These are phyloP conservation scores for Ceratitis capitata DNA, from an alignment of 1,140 invertebrate genomes.

Conservation along the genomic window DNA sequence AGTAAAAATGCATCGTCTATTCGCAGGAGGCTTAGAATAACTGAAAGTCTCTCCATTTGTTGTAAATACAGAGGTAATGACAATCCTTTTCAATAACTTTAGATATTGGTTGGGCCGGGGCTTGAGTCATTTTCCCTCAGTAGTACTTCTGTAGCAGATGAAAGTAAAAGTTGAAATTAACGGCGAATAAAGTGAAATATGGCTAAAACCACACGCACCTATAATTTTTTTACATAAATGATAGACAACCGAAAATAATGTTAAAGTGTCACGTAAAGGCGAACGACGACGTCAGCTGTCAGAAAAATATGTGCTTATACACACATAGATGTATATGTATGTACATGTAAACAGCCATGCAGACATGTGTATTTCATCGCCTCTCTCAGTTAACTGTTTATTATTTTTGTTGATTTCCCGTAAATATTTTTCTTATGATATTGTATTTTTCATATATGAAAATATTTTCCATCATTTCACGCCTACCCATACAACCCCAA, in stretches of 20 bases:
- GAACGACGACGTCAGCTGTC: background rate
- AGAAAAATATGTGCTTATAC: background rate
- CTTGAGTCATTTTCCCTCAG: no score
- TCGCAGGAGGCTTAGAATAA: no score
- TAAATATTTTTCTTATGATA: conserved; percentile 9
- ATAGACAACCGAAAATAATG: background rate
- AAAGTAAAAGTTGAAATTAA: background rate
- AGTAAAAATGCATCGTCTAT: no score
- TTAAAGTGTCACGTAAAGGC: background rate
- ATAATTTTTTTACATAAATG: background rate
- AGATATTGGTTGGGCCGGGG: no score
- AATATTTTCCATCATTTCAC: conserved; percentile 1
- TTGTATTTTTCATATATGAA: background rate
- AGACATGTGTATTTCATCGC: background rate
- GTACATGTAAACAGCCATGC: background rate
- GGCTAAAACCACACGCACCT: background rate
- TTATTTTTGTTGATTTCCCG: conserved; percentile 8
- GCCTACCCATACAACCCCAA: background rate
- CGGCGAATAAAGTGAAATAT: background rate
- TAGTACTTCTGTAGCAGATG: no score
- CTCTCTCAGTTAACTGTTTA: background rate
- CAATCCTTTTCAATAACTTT: no score
- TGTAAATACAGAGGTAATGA: no score
- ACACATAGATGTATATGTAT: background rate
- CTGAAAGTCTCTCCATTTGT: no score